phyloP scores from a whole-genome alignment of 2,888 invertebrate species.

The Chrysotoxum bicinctum region DNA sequence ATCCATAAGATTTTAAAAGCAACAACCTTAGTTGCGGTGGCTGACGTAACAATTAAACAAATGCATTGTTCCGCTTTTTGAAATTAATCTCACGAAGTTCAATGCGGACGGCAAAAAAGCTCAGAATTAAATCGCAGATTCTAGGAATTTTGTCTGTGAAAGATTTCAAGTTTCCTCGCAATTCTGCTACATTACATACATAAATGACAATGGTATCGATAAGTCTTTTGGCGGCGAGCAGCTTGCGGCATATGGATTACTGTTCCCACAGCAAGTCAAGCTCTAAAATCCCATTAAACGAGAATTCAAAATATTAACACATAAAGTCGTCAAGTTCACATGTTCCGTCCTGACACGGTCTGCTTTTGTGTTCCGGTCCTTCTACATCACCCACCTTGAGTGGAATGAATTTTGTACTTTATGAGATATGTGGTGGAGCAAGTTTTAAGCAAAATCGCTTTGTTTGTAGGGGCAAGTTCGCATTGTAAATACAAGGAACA shows the following conservation, averaged over 20 bases:
- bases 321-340: slow-evolving; percentile 38
- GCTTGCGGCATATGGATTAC: background rate
- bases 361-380: slow-evolving; percentile 48
- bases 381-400: background rate
- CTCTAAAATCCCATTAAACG: slow-evolving; percentile 58
- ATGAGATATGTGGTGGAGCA: slow-evolving; percentile 40
- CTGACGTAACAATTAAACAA: slow-evolving; percentile 63
- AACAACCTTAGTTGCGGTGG: background rate
- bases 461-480: slow-evolving; percentile 15
- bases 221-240: background rate
- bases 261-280: background rate
- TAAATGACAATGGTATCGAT: background rate
- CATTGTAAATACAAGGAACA: slow-evolving; percentile 19
- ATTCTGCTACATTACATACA: background rate
- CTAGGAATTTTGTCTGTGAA: slow-evolving; percentile 67
- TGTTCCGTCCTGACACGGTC: background rate
- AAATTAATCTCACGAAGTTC: slow-evolving; percentile 61
- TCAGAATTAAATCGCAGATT: slow-evolving; percentile 54
- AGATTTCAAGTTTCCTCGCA: slow-evolving; percentile 50
- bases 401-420: slow-evolving; percentile 34
- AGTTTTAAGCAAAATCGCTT: slow-evolving; percentile 33
- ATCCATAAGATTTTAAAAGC: slow-evolving; percentile 31
- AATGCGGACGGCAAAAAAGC: slow-evolving; percentile 45
- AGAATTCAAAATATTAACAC: slow-evolving; percentile 30
- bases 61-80: slow-evolving; percentile 58